These are phyloP conservation scores for Philotrypesis tridentata DNA, from an alignment of 1,140 invertebrate genomes.

Conservation along the genomic window DNA sequence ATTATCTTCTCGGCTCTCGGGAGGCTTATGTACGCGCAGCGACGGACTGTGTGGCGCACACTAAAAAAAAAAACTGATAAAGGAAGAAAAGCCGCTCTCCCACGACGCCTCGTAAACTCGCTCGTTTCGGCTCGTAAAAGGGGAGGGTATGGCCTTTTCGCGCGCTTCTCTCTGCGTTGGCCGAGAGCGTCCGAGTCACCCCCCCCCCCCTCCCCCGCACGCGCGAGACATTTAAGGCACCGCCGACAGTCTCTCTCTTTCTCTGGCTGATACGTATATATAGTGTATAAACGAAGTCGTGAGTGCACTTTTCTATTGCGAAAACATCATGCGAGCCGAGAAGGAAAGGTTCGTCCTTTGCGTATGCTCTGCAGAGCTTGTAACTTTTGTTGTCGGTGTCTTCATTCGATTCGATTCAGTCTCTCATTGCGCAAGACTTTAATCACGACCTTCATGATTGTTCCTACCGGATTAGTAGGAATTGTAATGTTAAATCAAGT, in stretches of 20 bases:
- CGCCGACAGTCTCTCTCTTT: no score
- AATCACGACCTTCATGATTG: no score
- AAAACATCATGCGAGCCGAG: background rate
- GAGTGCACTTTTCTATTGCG: background rate
- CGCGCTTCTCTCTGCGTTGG: background rate
- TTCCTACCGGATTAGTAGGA: no score
- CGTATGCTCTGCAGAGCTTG: background rate
- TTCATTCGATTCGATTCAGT: no score
- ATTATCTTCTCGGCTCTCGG: background rate
- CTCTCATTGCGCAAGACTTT: no score
- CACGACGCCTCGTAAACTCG: conserved; percentile 31
- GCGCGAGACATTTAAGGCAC: background rate
- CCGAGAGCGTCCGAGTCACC: no score
- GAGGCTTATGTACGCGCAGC: background rate
- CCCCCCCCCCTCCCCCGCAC: no score
- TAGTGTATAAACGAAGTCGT: background rate
- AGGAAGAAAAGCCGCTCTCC: conserved; percentile 28
- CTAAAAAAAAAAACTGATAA: background rate
- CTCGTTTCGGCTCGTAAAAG: conserved; percentile 3
- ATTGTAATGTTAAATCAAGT: no score
- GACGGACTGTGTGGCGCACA: background rate
- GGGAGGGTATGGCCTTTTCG: background rate
- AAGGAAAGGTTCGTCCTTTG: background rate
- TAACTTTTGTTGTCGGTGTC: background rate
- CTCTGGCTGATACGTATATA: no score